Conservation (phyloP, 1,140 invertebrate species). For the Drosophila kepulauana region DNA sequence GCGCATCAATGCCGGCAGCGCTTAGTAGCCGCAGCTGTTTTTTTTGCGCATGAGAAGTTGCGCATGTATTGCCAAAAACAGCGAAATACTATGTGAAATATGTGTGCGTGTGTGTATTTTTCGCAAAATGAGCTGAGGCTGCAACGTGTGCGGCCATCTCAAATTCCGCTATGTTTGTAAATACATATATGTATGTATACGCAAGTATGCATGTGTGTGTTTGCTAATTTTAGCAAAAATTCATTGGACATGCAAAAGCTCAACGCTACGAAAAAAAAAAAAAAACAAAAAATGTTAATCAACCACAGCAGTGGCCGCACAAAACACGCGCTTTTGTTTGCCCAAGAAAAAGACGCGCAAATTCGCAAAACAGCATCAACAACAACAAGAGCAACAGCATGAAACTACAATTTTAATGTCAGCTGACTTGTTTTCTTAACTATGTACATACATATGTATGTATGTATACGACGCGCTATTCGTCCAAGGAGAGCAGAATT, state of each 20-base stretch:
- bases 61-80: conserved; percentile 39
- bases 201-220: conserved; percentile 13
- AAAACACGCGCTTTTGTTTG: conserved; percentile 39
- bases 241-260: conserved; percentile 46
- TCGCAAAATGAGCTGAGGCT: conserved; percentile 41
- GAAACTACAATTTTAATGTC: conserved; percentile 62
- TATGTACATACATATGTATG: neutral
- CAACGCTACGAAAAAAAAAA: conserved; percentile 30
- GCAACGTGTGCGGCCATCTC: conserved; percentile 66
- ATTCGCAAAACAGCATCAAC: conserved; percentile 16
- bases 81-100: conserved; percentile 3
- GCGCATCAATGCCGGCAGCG: conserved; percentile 55
- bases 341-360: conserved; percentile 18
- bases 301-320: conserved; percentile 36
- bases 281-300: conserved; percentile 46
- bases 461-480: neutral
- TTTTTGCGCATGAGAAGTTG: conserved; percentile 36
- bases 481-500: conserved; percentile 5
- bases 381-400: conserved; percentile 12
- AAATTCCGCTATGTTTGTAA: conserved; percentile 65
- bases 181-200: neutral
- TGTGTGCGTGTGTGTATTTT: conserved; percentile 31
- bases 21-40: conserved; percentile 65
- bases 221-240: conserved; percentile 70
- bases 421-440: conserved; percentile 65